Conservation (phyloP, 2,113 vertebrate genomes). For the Todiramphus chloris region DNA sequence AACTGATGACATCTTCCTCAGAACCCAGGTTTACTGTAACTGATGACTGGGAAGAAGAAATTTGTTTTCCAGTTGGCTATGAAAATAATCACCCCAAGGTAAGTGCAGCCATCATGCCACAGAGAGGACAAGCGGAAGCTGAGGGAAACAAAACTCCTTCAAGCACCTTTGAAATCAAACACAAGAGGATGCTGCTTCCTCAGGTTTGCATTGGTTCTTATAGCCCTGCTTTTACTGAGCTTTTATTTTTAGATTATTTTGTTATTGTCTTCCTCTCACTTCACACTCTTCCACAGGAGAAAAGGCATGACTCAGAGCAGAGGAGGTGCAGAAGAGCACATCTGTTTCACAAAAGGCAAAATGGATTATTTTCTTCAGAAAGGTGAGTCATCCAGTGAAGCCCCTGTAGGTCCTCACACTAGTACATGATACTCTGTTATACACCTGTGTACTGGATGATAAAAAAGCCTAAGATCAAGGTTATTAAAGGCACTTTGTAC, state of each 20-base stretch:
- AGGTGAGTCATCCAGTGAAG: not conserved
- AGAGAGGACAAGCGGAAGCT: not conserved
- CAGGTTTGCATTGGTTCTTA: not conserved
- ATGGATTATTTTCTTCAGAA: not conserved
- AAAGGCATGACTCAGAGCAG: not conserved
- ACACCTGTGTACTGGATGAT: fast-evolving
- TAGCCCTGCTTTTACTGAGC: not conserved
- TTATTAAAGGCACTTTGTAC: not conserved
- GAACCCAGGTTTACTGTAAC: not conserved
- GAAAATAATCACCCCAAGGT: not conserved
- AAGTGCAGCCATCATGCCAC: not conserved
- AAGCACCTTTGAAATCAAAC: not conserved
- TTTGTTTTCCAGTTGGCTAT: not conserved
- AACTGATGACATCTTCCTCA: not conserved
- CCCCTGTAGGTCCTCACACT: not conserved
- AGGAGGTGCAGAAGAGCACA: not conserved
- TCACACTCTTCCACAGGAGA: not conserved
- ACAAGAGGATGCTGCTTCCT: not conserved
- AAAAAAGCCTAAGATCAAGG: not conserved
- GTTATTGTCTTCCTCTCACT: not conserved
- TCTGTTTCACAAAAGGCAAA: not conserved
- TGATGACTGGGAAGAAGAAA: not conserved
- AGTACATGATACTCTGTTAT: fast-evolving
- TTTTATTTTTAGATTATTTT: not conserved
- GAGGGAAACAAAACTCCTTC: not conserved